A percentile compares a stretch with the other conserved stretches of the same genome.
These are phyloP conservation scores for Hyperoplus immaculatus DNA, from an alignment of 2,797 vertebrate genomes.

Conservation along the genomic window DNA sequence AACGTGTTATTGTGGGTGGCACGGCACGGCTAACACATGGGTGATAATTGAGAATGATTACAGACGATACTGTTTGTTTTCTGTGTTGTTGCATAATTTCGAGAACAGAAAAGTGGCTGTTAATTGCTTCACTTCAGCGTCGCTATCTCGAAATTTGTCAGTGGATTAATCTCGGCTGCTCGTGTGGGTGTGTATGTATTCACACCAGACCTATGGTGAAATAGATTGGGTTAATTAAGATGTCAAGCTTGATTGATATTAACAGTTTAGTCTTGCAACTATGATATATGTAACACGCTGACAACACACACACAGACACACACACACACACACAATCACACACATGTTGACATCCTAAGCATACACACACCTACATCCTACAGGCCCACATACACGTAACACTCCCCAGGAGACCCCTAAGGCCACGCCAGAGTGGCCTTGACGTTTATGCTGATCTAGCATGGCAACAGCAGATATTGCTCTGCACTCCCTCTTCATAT, in stretches of 20 bases:
- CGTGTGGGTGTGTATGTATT: background rate
- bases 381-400: conserved; percentile 7
- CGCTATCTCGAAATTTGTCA: conserved; percentile 22
- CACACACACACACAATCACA: background rate
- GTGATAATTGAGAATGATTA: conserved; percentile 61
- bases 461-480: conserved; percentile 78
- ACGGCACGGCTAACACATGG: conserved; percentile 37
- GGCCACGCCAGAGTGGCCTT: conserved; percentile 67
- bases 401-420: conserved; percentile 53
- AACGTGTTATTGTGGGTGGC: conserved; percentile 28
- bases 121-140: conserved; percentile 40
- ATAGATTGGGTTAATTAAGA: conserved; percentile 54
- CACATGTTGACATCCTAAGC: conserved; percentile 9
- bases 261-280: conserved; percentile 20
- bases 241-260: conserved; percentile 56
- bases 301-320: conserved; percentile 15
- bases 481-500: conserved; percentile 79
- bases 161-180: conserved; percentile 21
- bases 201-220: conserved; percentile 3
- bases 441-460: conserved; percentile 83
- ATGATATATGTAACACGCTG: too few species aligned
- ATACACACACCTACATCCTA: background rate
- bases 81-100: conserved; percentile 26
- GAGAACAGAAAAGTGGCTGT: conserved; percentile 29
- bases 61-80: conserved; percentile 53